Evolutionary conservation across 2,888 invertebrate genomes (phyloP).

Genomic region (Limnephilus lunatus): DNA sequence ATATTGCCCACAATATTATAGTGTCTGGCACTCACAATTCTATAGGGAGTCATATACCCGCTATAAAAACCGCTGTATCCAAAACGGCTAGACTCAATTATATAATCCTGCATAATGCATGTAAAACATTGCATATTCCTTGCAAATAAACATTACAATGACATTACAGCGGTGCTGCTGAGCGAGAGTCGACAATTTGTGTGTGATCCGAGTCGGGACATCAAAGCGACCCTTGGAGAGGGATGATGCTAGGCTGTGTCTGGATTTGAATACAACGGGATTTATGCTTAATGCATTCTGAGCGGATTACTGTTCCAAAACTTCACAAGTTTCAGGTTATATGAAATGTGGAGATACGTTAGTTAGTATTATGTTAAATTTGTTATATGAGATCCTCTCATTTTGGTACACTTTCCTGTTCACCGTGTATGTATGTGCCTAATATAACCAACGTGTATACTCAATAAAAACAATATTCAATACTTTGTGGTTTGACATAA

Average conservation of each 20-base stretch:
- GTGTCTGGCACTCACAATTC: background rate
- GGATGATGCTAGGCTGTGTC: background rate
- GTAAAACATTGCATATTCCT: background rate
- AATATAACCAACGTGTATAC: no score
- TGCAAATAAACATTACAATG: background rate
- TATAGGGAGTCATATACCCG: background rate
- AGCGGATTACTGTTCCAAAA: background rate
- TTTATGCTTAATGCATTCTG: background rate
- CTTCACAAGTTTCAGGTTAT: background rate
- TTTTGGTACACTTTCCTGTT: no score
- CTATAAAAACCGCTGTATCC: background rate
- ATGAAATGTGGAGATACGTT: background rate
- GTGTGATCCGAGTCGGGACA: background rate
- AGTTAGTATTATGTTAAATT: background rate
- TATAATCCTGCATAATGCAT: background rate
- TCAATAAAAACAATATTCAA: no score
- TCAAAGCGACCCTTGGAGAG: background rate
- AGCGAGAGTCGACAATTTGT: background rate
- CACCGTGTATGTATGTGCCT: no score
- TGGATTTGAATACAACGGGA: background rate
- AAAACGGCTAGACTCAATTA: background rate
- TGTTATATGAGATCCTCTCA: no score
- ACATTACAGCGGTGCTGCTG: background rate
- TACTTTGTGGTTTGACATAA: no score
- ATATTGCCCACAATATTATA: no score